Evolutionary conservation across 2,113 vertebrate species (phyloP).

Genomic region (Microtus montanus): DNA sequence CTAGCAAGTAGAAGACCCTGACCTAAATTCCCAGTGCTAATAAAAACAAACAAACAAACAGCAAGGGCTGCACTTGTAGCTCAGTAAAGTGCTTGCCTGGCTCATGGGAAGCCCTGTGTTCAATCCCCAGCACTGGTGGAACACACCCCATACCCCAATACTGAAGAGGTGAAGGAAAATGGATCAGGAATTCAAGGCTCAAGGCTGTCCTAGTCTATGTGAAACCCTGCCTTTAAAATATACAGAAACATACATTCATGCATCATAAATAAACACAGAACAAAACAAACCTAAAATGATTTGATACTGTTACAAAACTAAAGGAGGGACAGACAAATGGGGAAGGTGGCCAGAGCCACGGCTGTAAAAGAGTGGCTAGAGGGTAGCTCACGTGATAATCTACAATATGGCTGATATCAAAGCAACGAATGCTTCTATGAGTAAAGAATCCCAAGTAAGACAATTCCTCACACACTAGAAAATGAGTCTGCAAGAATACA

Average conservation of each 20-base stretch:
- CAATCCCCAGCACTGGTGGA: neutral
- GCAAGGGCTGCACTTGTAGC: neutral
- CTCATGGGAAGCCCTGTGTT: neutral
- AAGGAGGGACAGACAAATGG: neutral
- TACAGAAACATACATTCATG: neutral
- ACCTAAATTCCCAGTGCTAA: neutral
- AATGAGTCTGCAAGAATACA: conserved; percentile 13
- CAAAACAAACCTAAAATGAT: neutral
- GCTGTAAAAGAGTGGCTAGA: neutral
- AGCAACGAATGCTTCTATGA: neutral
- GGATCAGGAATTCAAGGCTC: neutral
- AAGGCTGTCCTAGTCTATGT: neutral
- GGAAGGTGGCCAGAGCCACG: neutral
- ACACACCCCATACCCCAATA: neutral
- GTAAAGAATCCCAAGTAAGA: neutral
- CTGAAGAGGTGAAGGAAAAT: neutral
- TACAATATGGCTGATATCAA: neutral
- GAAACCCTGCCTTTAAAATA: neutral
- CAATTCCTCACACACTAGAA: neutral
- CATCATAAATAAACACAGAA: neutral
- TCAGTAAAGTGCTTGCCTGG: neutral
- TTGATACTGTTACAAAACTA: neutral
- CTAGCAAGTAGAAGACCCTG: neutral
- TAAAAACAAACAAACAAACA: neutral
- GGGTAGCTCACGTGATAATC: neutral